A percentile compares a stretch with the other conserved stretches of the same genome.
Conservation (phyloP, 2,888 invertebrate species). For the Erebia aethiops region DNA sequence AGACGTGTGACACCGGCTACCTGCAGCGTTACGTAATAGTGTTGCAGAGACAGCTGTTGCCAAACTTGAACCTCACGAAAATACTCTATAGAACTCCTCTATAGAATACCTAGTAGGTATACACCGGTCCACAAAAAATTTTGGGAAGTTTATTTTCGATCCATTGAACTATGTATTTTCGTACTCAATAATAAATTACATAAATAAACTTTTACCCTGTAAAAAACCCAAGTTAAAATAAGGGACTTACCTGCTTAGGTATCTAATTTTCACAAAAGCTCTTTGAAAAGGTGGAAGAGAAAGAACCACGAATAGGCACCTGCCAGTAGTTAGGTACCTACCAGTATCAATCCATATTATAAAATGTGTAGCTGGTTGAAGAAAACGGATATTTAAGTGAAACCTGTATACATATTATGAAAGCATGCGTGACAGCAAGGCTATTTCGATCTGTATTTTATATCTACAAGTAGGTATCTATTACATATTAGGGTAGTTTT, state of each 20-base stretch:
- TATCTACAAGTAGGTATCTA: conserved; percentile 32
- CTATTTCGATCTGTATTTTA: conserved; percentile 30
- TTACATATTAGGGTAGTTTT: conserved; percentile 45
- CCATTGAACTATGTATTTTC: neutral
- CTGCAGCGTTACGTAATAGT: conserved; percentile 76
- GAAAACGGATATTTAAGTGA: no score
- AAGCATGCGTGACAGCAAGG: conserved; percentile 10
- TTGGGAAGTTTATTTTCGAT: neutral
- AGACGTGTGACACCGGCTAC: conserved; percentile 45
- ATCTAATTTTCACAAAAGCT: no score
- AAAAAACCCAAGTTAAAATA: no score
- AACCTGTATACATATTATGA: neutral
- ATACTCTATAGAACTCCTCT: conserved; percentile 37
- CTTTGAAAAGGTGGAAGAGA: no score
- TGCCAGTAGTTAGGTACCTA: no score
- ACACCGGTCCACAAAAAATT: no score
- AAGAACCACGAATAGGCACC: no score
- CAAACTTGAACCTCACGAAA: conserved; percentile 60
- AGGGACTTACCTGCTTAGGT: no score
- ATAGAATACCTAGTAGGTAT: no score
- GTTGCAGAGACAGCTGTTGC: conserved; percentile 71
- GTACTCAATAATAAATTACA: neutral
- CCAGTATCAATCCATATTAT: neutral
- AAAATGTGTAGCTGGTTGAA: neutral
- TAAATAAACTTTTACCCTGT: no score